Evolutionary conservation across 2,113 vertebrate species (phyloP).

Genomic region (Crypturellus undulatus): DNA sequence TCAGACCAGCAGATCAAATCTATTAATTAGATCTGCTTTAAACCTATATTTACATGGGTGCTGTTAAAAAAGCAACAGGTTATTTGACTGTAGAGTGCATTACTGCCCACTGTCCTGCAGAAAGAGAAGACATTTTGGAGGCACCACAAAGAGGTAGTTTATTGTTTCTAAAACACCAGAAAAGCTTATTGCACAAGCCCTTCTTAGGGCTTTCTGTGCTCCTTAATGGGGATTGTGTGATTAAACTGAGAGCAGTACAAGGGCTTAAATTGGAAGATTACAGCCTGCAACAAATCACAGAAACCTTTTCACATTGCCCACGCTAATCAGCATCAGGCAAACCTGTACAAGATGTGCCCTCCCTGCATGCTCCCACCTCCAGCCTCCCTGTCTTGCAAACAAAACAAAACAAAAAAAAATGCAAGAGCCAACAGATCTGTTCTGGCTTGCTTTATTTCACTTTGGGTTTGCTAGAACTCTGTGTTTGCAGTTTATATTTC

Average conservation of each 20-base stretch:
- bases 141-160: neutral
- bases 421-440: constrained; percentile 37
- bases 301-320: neutral
- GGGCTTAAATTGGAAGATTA: constrained; percentile 31
- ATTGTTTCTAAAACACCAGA: constrained; percentile 4
- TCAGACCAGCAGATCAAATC: neutral
- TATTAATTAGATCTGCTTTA: neutral
- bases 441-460: constrained; percentile 60
- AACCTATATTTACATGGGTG: neutral
- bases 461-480: constrained; percentile 59
- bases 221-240: neutral
- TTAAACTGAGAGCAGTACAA: neutral
- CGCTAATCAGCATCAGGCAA: constrained; percentile 46
- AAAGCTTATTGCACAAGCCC: constrained; percentile 1
- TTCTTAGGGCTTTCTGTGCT: neutral
- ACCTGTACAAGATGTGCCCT: constrained; percentile 27
- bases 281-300: constrained; percentile 8
- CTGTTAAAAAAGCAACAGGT: neutral
- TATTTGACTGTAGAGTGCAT: neutral
- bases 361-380: neutral
- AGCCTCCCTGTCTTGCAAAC: constrained; percentile 8
- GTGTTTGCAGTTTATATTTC: constrained; percentile 54
- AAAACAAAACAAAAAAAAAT: constrained; percentile 21
- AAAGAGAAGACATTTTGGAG: neutral
- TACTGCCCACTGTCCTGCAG: neutral